phyloP scores from a whole-genome alignment of 2,113 vertebrate genomes.

The Elephantulus edwardii region DNA sequence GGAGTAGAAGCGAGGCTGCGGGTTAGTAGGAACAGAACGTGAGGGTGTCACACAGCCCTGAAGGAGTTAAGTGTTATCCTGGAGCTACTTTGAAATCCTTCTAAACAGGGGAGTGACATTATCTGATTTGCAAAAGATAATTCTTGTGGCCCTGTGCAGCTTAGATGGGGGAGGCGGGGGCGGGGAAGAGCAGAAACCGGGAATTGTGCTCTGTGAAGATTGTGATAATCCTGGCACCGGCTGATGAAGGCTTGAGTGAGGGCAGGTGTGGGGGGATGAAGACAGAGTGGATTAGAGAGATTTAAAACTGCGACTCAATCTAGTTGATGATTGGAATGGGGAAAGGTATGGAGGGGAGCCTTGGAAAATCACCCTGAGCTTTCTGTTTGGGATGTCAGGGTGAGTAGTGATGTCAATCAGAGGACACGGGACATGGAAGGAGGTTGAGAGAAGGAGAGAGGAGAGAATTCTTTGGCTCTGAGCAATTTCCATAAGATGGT shows the following conservation, averaged over 20 bases:
- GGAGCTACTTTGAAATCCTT: constrained; percentile 46
- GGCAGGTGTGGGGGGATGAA: constrained; percentile 40
- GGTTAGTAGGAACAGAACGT: not conserved
- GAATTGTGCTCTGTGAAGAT: constrained; percentile 56
- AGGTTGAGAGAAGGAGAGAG: not conserved
- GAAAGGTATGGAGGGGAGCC: not conserved
- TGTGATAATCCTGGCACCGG: constrained; percentile 56
- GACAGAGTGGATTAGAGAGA: constrained; percentile 28
- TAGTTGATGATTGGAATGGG: not conserved
- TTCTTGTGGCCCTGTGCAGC: constrained; percentile 38
- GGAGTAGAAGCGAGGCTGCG: not conserved
- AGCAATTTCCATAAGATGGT: not conserved
- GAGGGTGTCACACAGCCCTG: not conserved
- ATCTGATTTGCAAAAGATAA: constrained; percentile 70
- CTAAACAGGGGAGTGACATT: constrained; percentile 49
- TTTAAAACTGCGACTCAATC: constrained; percentile 7
- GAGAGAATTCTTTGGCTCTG: not conserved
- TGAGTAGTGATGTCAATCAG: not conserved
- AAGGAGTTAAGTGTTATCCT: constrained; percentile 57
- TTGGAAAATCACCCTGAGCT: not conserved
- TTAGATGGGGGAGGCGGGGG: constrained; percentile 47
- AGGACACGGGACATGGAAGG: not conserved
- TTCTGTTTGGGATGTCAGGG: not conserved
- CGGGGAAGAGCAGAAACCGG: constrained; percentile 29
- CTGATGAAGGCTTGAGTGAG: constrained; percentile 38